A percentile compares a stretch with the other conserved stretches of the same genome.
phyloP scores from a whole-genome alignment of 1,140 invertebrate genomes.

The Dolichoris vasculosae region DNA sequence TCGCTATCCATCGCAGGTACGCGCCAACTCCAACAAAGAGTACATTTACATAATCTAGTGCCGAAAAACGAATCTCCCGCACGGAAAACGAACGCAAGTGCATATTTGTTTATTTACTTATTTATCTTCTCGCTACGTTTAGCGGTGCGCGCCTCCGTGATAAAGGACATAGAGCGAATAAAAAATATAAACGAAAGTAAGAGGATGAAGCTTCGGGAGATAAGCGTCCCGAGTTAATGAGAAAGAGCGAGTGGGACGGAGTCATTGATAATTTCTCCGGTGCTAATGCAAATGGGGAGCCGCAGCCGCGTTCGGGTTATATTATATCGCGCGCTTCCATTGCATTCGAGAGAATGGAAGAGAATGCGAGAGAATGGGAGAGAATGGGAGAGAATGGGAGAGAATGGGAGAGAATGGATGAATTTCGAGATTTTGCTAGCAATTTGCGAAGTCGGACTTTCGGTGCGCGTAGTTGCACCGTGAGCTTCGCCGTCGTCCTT shows the following conservation, averaged over 20 bases:
- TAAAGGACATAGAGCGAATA: background rate
- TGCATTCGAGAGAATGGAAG: background rate
- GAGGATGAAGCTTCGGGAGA: background rate
- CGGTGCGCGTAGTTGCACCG: background rate
- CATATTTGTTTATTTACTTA: background rate
- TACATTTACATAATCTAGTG: too few species aligned
- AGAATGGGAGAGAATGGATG: slow-evolving; percentile 1
- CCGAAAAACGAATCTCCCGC: too few species aligned
- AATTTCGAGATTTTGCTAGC: background rate
- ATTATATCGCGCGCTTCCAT: background rate
- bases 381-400: too few species aligned
- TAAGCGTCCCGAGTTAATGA: background rate
- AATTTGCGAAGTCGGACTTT: slow-evolving; percentile 10
- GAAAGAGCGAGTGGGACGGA: background rate
- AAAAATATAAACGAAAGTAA: background rate
- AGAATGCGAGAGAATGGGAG: too few species aligned
- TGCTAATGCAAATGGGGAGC: slow-evolving; percentile 21
- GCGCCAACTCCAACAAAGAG: too few species aligned
- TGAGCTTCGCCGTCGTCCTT: too few species aligned
- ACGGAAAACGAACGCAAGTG: too few species aligned
- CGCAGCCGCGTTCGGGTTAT: background rate
- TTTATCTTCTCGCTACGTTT: background rate
- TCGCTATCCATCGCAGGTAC: too few species aligned
- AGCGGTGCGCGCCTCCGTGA: too few species aligned
- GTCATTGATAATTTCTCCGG: slow-evolving; percentile 16